Evolutionary conservation across 37 sponge, comb jelly and placozoan species (phyloP), one percentile per base, ranked within the genome.

Genomic region (Petrosia ficiformis): DNA sequence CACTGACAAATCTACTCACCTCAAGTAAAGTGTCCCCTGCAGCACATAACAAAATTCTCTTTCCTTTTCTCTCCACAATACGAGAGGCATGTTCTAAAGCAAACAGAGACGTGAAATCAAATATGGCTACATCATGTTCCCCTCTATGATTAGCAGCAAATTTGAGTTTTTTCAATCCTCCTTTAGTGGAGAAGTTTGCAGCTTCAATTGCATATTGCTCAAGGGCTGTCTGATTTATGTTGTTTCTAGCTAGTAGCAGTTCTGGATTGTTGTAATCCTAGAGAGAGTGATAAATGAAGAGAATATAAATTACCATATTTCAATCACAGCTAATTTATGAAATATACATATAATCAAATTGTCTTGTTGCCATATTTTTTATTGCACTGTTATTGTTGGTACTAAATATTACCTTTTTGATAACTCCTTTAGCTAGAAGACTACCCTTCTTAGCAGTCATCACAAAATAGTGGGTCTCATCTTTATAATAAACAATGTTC

Each of bases 381-480:
- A 10, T 28, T 75, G 35, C 19, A 59, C 58, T 1, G 2, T 11
- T 4, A 42, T 42, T 2, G 22, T 26, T 40, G 8, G 2, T 22
- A 71, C 22, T 24, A 32, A 44, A 0, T 5, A 48, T 40, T 74
- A 93, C 97, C 83, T 84, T 74, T 69, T 91, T 93, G 10, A 97
- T 75, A 26, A 97, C 97, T 57, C 80, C 80, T 57, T 85, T 93
- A 29, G 66, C 59, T 31, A 97, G 67, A 52, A 97, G 73, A 59
- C 86, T 87, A 28, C 67, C 73, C 73, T 90, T 93, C 77, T 91
- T 90, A 57, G 94, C 89, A 21, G 94, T 93, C 97, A 97, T 97
- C 32, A 97, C 97, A 74, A 97, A 90, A 79, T 97, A 97, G 75
- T 97, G 97, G 0, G 97, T 97, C 78, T 97, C 94, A 58, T 93